Evolutionary conservation across 2,888 invertebrate species (phyloP), one percentile per base, ranked within the genome.

Genomic region (Branchipolynoe longqiensis): DNA sequence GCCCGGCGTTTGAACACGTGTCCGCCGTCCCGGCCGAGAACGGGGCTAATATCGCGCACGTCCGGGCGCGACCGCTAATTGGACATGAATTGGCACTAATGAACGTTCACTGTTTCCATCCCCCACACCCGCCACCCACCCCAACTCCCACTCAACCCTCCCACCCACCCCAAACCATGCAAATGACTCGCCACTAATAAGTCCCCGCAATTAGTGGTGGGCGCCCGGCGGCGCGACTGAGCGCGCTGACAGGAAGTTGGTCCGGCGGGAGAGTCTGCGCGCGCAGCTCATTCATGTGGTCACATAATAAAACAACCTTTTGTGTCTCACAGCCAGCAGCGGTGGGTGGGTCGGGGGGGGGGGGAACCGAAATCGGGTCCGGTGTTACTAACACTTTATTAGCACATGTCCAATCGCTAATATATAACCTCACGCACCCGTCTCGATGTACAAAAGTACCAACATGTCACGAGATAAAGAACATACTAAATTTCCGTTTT

Each of bases 81-180:
- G 78, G 78, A 78, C 78, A 78, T 78, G 78, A 78, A 78, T 78
- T 78, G 78, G 8, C 78, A 78, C 78, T 78, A 78, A 78, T 78
- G 78, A 78, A 78, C 78, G 28, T 54, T 78, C 48, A 78, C 78
- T 78, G 78, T 78, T 78, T n/a, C n/a, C n/a, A n/a, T n/a, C n/a
- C n/a, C n/a, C n/a, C n/a, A n/a, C n/a, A n/a, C n/a, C n/a, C n/a
- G n/a, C n/a, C n/a, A n/a, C n/a, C n/a, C n/a, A n/a, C n/a, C n/a
- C n/a, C n/a, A n/a, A n/a, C n/a, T n/a, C n/a, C n/a, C n/a, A n/a
- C n/a, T n/a, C n/a, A n/a, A n/a, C n/a, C n/a, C n/a, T n/a, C n/a
- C n/a, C n/a, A n/a, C n/a, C n/a, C n/a, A n/a, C 78, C 78, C 41
- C 48, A 78, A 78, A 78, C 41, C 28, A 41, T 25, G 54, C 73